Percentiles rank a stretch among this genome's conserved stretches.
These are phyloP conservation scores for Helostoma temminkii DNA, from an alignment of 2,797 vertebrate species.

Conservation along the genomic window DNA sequence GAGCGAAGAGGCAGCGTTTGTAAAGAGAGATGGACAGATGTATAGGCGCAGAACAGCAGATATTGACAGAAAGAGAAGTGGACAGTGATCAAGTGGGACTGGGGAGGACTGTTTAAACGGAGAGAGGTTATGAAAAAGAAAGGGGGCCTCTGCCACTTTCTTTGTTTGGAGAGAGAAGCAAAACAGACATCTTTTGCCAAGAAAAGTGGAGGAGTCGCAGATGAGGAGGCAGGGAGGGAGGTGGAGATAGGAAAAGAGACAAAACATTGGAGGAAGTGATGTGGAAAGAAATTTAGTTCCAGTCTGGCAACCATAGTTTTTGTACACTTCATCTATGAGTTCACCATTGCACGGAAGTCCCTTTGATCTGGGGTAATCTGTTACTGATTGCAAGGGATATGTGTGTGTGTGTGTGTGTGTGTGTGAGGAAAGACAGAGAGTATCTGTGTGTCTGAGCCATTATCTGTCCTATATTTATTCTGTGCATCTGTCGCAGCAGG, in stretches of 20 bases:
- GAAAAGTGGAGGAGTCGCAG: slow-evolving; percentile 53
- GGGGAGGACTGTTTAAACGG: slow-evolving; percentile 66
- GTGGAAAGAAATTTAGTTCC: slow-evolving; percentile 78
- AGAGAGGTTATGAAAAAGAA: slow-evolving; percentile 75
- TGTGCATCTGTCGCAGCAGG: slow-evolving; percentile 55
- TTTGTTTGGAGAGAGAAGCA: slow-evolving; percentile 75
- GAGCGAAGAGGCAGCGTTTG: slow-evolving; percentile 44
- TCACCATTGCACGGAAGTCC: slow-evolving; percentile 64
- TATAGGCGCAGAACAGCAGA: slow-evolving; percentile 72
- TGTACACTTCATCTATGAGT: slow-evolving; percentile 67
- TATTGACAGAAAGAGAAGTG: slow-evolving; percentile 60
- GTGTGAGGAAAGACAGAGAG: slow-evolving; percentile 13
- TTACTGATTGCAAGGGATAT: slow-evolving; percentile 47
- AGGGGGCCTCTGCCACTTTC: slow-evolving; percentile 78
- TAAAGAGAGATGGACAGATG: slow-evolving; percentile 71
- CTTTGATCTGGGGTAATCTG: slow-evolving; percentile 63
- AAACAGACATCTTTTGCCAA: slow-evolving; percentile 44
- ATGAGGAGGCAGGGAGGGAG: slow-evolving; percentile 57
- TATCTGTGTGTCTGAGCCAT: slow-evolving; percentile 33
- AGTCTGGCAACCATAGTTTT: slow-evolving; percentile 72
- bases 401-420: slow-evolving; percentile 29
- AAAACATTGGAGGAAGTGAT: slow-evolving; percentile 62
- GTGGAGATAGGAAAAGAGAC: slow-evolving; percentile 40
- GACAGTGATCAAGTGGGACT: slow-evolving; percentile 71
- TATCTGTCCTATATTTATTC: slow-evolving; percentile 61